Evolutionary conservation across 2,797 vertebrate species (phyloP).

Genomic region (Ceyx erithaca): DNA sequence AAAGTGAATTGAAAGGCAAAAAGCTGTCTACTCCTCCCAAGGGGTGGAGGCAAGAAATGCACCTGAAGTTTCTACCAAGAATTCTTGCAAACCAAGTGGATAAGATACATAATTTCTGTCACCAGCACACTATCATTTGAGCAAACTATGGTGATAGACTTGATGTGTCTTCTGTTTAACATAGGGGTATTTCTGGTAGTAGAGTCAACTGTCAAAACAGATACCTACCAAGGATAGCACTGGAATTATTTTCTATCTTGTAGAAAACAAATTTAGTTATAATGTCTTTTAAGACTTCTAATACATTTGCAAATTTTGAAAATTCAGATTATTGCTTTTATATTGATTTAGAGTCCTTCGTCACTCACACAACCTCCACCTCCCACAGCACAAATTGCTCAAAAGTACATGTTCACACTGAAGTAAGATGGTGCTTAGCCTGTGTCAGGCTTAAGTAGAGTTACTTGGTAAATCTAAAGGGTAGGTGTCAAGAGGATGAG

Average conservation of each 20-base stretch:
- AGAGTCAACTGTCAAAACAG: not conserved
- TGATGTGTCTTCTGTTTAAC: not conserved
- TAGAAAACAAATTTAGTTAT: not conserved
- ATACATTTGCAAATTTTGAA: not conserved
- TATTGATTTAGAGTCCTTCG: not conserved
- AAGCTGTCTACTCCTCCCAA: accelerated
- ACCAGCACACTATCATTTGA: accelerated
- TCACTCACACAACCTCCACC: not conserved
- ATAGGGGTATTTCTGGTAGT: accelerated
- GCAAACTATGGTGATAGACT: too few species aligned
- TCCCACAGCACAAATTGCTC: not conserved
- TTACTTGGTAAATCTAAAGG: not conserved
- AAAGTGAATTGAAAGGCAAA: not conserved
- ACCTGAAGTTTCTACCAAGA: not conserved
- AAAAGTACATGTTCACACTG: accelerated
- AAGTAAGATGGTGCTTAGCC: not conserved
- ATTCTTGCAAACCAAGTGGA: not conserved
- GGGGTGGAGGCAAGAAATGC: not conserved
- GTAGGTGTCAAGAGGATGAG: not conserved
- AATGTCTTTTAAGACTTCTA: not conserved
- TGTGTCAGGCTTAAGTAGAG: not conserved
- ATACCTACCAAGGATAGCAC: not conserved
- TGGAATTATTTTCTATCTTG: not conserved
- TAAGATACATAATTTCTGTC: accelerated
- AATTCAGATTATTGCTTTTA: not conserved